A percentile compares a stretch with the other conserved stretches of the same genome.
Evolutionary conservation across 2,797 vertebrate genomes (phyloP).

Genomic region (Gallinago solitaria): DNA sequence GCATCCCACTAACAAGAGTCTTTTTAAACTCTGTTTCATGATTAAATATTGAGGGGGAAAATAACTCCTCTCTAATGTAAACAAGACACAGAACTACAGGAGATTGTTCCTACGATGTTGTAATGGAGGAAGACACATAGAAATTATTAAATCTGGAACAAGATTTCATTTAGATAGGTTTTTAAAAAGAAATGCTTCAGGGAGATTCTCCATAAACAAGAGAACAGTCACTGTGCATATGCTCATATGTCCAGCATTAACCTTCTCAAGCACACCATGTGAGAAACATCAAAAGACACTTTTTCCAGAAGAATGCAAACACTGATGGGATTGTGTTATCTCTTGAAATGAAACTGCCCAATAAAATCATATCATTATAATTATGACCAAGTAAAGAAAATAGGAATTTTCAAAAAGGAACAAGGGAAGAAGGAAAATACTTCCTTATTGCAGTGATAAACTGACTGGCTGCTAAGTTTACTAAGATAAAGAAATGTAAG

Average conservation of each 20-base stretch:
- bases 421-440: neutral
- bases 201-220: neutral
- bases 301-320: neutral
- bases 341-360: neutral
- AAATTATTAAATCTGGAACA: neutral
- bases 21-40: neutral
- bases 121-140: neutral
- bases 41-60: neutral
- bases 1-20: neutral
- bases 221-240: neutral
- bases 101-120: neutral
- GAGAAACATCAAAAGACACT: neutral
- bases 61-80: neutral
- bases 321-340: neutral
- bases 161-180: neutral
- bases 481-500: neutral
- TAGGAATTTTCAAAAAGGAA: neutral
- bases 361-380: neutral
- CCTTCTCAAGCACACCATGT: rapidly evolving
- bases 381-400: neutral
- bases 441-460: neutral
- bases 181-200: neutral
- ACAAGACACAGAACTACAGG: neutral
- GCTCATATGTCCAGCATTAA: neutral
- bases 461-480: neutral